These are phyloP conservation scores for Hoplodrina ambigua DNA, from an alignment of 2,888 invertebrate species.

Conservation along the genomic window DNA sequence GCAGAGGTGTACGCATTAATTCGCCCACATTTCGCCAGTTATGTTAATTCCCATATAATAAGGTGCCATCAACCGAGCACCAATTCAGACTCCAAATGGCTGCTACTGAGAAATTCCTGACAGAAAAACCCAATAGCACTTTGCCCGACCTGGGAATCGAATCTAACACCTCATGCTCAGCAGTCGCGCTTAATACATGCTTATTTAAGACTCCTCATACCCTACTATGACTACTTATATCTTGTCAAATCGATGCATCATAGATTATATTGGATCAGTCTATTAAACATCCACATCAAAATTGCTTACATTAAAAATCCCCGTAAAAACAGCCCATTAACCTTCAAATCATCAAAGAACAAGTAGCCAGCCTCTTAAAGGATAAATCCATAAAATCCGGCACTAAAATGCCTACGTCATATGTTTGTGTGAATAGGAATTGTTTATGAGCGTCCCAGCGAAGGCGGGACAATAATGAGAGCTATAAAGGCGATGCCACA, in stretches of 20 bases:
- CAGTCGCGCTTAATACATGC: too few relatives aligned
- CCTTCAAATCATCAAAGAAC: constrained; percentile 54
- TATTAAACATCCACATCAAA: neutral
- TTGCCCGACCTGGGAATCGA: too few relatives aligned
- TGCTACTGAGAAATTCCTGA: too few relatives aligned
- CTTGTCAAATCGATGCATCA: neutral
- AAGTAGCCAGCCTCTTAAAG: constrained; percentile 51
- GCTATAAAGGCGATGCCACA: constrained; percentile 87
- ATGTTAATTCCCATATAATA: too few relatives aligned
- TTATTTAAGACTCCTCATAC: neutral
- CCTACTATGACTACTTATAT: neutral
- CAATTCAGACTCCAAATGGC: too few relatives aligned
- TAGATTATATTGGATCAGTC: neutral
- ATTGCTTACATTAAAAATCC: constrained; percentile 42
- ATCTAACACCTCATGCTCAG: too few relatives aligned
- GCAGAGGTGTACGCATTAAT: too few relatives aligned
- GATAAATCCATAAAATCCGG: constrained; percentile 60
- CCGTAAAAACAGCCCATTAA: constrained; percentile 42
- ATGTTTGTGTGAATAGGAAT: constrained; percentile 65
- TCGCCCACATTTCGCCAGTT: too few relatives aligned
- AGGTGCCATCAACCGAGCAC: too few relatives aligned
- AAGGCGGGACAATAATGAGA: constrained; percentile 72
- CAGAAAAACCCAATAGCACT: too few relatives aligned
- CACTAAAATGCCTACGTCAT: constrained; percentile 64
- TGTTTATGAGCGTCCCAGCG: constrained; percentile 61